phyloP scores from a whole-genome alignment of 1,140 invertebrate genomes.

The Amyelois transitella region DNA sequence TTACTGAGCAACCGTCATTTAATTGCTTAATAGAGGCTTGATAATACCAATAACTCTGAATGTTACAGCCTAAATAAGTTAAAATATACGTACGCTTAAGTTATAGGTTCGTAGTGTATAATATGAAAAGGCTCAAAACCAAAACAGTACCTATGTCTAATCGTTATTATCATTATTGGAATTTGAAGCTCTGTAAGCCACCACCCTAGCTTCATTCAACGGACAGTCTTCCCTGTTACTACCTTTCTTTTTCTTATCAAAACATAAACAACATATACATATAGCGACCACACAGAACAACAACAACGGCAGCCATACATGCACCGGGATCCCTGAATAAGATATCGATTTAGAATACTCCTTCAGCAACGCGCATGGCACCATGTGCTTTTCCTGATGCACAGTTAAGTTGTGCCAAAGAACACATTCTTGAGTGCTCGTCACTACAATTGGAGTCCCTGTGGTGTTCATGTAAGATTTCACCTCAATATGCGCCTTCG shows the following conservation, averaged over 20 bases:
- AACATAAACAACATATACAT: constrained; percentile 43
- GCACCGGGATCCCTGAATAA: constrained; percentile 49
- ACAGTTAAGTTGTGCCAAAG: constrained; percentile 53
- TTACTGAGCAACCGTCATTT: too few relatives aligned
- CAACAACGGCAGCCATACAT: constrained; percentile 54
- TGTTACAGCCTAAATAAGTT: too few relatives aligned
- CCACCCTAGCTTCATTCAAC: constrained; percentile 14
- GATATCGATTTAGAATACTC: constrained; percentile 59
- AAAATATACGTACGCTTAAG: too few relatives aligned
- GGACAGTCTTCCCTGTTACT: constrained; percentile 37
- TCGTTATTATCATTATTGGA: not conserved
- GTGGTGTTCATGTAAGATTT: constrained; percentile 34
- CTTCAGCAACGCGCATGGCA: constrained; percentile 53
- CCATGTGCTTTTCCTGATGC: constrained; percentile 31
- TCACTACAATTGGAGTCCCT: constrained; percentile 34
- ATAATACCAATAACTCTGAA: too few relatives aligned
- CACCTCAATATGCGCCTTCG: constrained; percentile 45
- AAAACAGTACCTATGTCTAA: not conserved
- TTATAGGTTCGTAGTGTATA: too few relatives aligned
- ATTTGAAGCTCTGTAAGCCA: constrained; percentile 12
- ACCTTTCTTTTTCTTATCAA: constrained; percentile 32
- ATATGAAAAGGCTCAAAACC: too few relatives aligned
- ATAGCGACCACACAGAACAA: constrained; percentile 34
- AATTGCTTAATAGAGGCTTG: too few relatives aligned
- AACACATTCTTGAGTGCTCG: constrained; percentile 46